Percentiles rank a stretch among this genome's conserved stretches.
These are phyloP conservation scores for Ceratosolen fusciceps DNA, from an alignment of 1,140 invertebrate species.

Conservation along the genomic window DNA sequence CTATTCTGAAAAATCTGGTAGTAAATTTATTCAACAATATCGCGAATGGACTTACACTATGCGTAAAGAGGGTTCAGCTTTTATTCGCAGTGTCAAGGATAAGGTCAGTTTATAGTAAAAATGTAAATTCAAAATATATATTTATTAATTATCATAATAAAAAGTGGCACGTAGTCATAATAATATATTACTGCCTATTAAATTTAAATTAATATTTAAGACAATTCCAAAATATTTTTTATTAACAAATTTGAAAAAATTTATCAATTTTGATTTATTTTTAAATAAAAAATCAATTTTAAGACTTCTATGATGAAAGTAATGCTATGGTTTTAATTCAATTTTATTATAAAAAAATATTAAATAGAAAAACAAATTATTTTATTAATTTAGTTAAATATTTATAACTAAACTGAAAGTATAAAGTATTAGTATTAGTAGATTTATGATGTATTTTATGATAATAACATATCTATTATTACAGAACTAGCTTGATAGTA, in stretches of 20 bases:
- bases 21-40: constrained; percentile 84
- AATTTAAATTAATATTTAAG: too few relatives aligned
- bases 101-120: constrained; percentile 71
- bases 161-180: too few relatives aligned
- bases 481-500: too few relatives aligned
- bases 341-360: background rate
- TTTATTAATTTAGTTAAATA: background rate
- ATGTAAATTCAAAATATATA: background rate
- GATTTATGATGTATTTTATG: too few relatives aligned
- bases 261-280: background rate
- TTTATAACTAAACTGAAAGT: too few relatives aligned
- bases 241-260: background rate
- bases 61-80: constrained; percentile 77
- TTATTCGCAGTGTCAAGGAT: constrained; percentile 84
- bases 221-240: too few relatives aligned
- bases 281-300: background rate
- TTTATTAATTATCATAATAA: constrained; percentile 3
- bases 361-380: background rate
- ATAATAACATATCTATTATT: too few relatives aligned
- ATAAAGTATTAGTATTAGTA: too few relatives aligned
- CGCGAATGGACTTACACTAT: constrained; percentile 80
- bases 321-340: background rate
- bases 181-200: too few relatives aligned
- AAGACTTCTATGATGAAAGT: background rate
- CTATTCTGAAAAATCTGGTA: constrained; percentile 86